Evolutionary conservation across 2,797 vertebrate species (phyloP), one percentile per base, ranked within the genome.

Genomic region (Perodicticus potto): DNA sequence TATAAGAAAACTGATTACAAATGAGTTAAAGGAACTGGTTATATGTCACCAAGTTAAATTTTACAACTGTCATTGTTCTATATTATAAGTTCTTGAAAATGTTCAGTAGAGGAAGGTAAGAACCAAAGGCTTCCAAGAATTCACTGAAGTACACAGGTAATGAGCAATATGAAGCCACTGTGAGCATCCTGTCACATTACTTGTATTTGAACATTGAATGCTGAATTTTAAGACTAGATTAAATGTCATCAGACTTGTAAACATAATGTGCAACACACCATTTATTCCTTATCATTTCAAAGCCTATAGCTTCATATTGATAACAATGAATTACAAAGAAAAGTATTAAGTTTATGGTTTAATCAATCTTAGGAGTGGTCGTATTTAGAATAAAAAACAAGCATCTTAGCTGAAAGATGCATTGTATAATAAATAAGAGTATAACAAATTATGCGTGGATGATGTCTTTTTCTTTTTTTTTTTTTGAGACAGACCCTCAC

Each of bases 111-210:
- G 5, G 4, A 91, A 59, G 13, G 10, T 55, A 80, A 87, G 3
- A 96, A 81, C 72, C 55, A 92, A 91, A 74, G 7, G 14, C 70
- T 5, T 89, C 53, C 92, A 37, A 10, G 2, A 87, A 0, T 91
- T 78, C 76, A 87, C n/a, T 93, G 49, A 86, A 78, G 67, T 81
- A 69, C 91, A n/a, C 94, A 40, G 89, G 29, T 81, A 90, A 83
- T 55, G 57, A 22, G 43, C 57, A 92, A 84, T 13, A 70, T 32
- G 57, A 97, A 96, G 37, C 72, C 86, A 59, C 89, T 97, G 76
- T 73, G 72, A 65, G 95, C 69, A 34, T 86, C 67, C 83, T 86
- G 34, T 67, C 34, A 88, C 55, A 78, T 93, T 57, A 85, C 55
- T 83, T 89, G 7, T 89, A 81, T 97, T 91, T 93, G 81, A 45